Evolutionary conservation across 1,140 invertebrate genomes (phyloP), one percentile per base, ranked within the genome.

Genomic region (Eriosoma lanigerum): DNA sequence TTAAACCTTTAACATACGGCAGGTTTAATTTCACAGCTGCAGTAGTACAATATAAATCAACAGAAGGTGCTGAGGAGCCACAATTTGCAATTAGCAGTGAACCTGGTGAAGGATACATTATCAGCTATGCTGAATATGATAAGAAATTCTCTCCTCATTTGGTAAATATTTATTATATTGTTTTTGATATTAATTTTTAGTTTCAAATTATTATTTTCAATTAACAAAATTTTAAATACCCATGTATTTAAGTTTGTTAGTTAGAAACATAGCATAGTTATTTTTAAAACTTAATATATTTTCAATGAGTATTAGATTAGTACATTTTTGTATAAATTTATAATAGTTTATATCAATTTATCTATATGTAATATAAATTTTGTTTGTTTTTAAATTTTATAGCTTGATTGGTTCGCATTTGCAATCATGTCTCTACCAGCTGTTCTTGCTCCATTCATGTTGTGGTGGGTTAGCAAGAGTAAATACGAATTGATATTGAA

Each of bases 21-120:
- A 95, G 96, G 84, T 98, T 97, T 88, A 99, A 99, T 85, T 98
- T 99, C 85, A 96, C 96, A 19, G 92, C 96, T 80, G 97, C 97
- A 82, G 93, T 97, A 87, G 90, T 98, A 64, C 92, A 91, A 26
- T 99, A 99, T 87, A 92, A 91, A 83, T 87, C 91, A 38, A 91
- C 90, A 82, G 96, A 94, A 87, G 91, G 93, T 85, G 88, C 90
- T 52, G 86, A 89, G 83, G 89, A 91, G 89, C 86, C 93, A 46
- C 92, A 96, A 89, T 88, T 93, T 86, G 93, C 94, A 26, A 91
- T 94, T 83, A 97, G 95, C 84, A 98, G 95, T 85, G 94, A 98
- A 84, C 97, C 97, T 81, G 98, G 98, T 83, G 95, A 99, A 88
- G 96, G 96, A 82, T 92, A 93, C 66, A 98, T 99, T 86, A 94